These are phyloP conservation scores for Heliconius hermathena DNA, from an alignment of 1,140 invertebrate species.

Conservation along the genomic window DNA sequence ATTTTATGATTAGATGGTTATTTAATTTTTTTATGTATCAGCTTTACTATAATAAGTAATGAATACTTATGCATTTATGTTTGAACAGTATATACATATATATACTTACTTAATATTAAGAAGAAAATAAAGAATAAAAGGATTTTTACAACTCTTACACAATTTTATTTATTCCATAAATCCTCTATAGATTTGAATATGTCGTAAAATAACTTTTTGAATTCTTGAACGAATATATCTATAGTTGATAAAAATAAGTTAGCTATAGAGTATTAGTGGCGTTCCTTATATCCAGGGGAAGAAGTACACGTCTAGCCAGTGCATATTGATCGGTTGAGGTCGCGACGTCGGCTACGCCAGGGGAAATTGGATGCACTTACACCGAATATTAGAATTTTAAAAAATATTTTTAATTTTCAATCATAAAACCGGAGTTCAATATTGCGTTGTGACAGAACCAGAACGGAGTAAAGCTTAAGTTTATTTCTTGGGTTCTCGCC, in stretches of 20 bases:
- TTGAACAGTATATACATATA: neutral
- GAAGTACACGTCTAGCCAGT: conserved; percentile 71
- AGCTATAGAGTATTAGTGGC: conserved; percentile 33
- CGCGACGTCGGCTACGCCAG: conserved; percentile 55
- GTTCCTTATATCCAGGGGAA: conserved; percentile 57
- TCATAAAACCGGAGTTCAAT: too few relatives aligned
- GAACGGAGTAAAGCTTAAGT: neutral
- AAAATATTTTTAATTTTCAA: too few relatives aligned
- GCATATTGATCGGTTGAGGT: conserved; percentile 71
- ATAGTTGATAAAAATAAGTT: conserved; percentile 22
- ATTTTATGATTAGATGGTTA: neutral
- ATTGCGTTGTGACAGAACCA: neutral
- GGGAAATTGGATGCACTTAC: conserved; percentile 58
- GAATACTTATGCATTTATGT: neutral
- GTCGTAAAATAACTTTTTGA: neutral
- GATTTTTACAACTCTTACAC: too few relatives aligned
- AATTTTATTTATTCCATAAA: too few relatives aligned
- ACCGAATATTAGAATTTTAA: conserved; percentile 42
- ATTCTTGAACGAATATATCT: conserved; percentile 1
- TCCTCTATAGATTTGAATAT: neutral
- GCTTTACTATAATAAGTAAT: neutral
- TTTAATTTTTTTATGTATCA: neutral
- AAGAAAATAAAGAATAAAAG: too few relatives aligned
- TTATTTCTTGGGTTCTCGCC: too few relatives aligned
- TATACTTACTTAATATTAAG: neutral